A percentile compares a stretch with the other conserved stretches of the same genome.
Evolutionary conservation across 2,888 invertebrate species (phyloP).

Genomic region (Hirudinaria manillensis): DNA sequence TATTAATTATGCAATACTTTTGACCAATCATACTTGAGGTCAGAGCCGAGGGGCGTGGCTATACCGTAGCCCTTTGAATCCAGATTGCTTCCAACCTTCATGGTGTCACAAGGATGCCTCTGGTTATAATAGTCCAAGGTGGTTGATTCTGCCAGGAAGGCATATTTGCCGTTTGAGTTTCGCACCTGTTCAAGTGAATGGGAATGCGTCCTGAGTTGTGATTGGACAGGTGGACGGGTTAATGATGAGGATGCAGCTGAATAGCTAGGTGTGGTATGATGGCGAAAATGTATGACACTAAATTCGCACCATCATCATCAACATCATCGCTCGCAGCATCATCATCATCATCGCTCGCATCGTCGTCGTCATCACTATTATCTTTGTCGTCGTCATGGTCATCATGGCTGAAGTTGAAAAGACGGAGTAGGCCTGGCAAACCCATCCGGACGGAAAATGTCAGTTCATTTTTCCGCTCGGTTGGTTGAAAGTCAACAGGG

Average conservation of each 20-base stretch:
- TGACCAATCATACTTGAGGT: constrained; percentile 65
- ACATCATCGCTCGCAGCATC: no score
- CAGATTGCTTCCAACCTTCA: constrained; percentile 72
- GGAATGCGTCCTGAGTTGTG: background rate
- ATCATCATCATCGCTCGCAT: no score
- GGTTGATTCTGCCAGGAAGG: constrained; percentile 58
- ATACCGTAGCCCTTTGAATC: constrained; percentile 81
- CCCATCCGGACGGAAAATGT: no score
- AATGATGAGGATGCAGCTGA: background rate
- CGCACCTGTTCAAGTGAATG: constrained; percentile 33
- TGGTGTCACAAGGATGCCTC: constrained; percentile 64
- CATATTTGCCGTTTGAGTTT: constrained; percentile 49
- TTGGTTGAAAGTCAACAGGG: no score
- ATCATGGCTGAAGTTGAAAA: no score
- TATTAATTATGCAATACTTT: no score
- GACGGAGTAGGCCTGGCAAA: no score
- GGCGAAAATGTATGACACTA: background rate
- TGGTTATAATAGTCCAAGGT: constrained; percentile 78
- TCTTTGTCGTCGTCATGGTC: no score
- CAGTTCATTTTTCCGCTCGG: no score
- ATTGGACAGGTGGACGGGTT: background rate
- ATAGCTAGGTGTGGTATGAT: background rate
- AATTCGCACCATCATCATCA: no score
- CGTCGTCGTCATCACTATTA: no score
- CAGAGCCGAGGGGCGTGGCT: constrained; percentile 84